Evolutionary conservation across 1,140 invertebrate species (phyloP), one percentile per base, ranked within the genome.

Genomic region (Drosophila mauritiana): DNA sequence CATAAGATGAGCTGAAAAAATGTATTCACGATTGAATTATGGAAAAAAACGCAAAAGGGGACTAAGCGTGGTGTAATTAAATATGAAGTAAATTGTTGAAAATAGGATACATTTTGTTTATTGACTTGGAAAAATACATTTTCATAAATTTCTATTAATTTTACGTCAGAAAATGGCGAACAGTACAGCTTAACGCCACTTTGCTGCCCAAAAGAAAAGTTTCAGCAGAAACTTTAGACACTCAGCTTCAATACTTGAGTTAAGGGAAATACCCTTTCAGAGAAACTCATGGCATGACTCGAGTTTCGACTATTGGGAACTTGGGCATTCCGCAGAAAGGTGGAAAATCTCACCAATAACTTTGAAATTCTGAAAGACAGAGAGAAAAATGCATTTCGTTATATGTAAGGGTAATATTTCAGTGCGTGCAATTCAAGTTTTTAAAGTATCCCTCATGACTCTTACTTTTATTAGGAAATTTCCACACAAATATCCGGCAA

Each of bases 171-270:
- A 17, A 17, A 17, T 1, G 1, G 17, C 17, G 17, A 17, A 17
- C 17, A 17, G 17, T 17, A 17, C 0, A 17, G 17, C 17, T 17
- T 17, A 17, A 17, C 17, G 46, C 22, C 72, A 67, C 34, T 75
- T 57, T 48, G 45, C 59, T 46, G 53, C 65, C 61, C 40, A 49
- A 42, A 42, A 48, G 42, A 42, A 61, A 58, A 73, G 59, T 74
- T 75, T 34, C n/a, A 75, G 40, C 34, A n/a, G 12, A 75, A 75
- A 75, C 34, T 75, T 75, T 65, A 57, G 72, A 73, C 72, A 74
- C 73, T 65, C 72, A 75, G 73, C 72, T 75, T 59, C 73, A 57
- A 52, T 53, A 58, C 40, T 65, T 20, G 22, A 75, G 52, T 55
- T 45, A 69, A 54, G 40, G 34, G 40, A 22, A 22, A n/a, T 61